Conservation (phyloP, 2,888 invertebrate species). For the Papilio elwesi region DNA sequence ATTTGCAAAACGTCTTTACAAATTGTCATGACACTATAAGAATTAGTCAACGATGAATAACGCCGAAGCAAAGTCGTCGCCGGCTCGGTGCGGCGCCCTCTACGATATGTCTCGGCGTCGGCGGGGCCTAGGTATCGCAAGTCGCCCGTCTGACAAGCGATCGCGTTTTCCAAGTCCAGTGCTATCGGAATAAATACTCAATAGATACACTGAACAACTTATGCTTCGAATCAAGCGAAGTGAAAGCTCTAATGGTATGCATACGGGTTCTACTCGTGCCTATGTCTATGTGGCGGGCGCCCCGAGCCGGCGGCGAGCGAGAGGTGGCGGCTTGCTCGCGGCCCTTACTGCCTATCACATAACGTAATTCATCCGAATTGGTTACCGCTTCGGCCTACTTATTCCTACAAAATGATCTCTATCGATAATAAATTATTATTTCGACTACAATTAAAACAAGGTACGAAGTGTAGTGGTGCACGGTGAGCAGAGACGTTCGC, state of each 20-base stretch:
- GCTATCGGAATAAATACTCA: constrained; percentile 58
- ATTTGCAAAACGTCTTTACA: constrained; percentile 82
- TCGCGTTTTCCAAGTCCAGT: constrained; percentile 59
- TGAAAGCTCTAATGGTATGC: constrained; percentile 64
- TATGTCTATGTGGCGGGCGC: constrained; percentile 50
- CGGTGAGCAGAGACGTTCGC: constrained; percentile 50
- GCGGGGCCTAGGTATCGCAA: constrained; percentile 57
- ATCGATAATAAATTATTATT: constrained; percentile 82
- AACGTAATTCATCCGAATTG: constrained; percentile 81
- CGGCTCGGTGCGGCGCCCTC: constrained; percentile 64
- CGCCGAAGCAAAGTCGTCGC: constrained; percentile 61
- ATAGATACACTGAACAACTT: constrained; percentile 60
- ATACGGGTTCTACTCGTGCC: constrained; percentile 54
- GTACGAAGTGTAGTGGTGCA: constrained; percentile 73
- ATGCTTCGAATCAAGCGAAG: constrained; percentile 54
- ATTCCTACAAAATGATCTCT: constrained; percentile 82
- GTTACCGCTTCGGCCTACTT: constrained; percentile 82
- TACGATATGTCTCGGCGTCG: constrained; percentile 75
- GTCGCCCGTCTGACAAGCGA: constrained; percentile 63
- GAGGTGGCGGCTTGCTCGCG: constrained; percentile 55
- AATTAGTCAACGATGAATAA: constrained; percentile 80
- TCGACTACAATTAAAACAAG: constrained; percentile 79
- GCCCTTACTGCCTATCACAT: constrained; percentile 75
- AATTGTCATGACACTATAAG: constrained; percentile 82
- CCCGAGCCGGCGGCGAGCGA: constrained; percentile 63